Base-by-base conservation (phyloP, 2,888 invertebrate species). In the Rhorus exstirpatorius region DNA sequence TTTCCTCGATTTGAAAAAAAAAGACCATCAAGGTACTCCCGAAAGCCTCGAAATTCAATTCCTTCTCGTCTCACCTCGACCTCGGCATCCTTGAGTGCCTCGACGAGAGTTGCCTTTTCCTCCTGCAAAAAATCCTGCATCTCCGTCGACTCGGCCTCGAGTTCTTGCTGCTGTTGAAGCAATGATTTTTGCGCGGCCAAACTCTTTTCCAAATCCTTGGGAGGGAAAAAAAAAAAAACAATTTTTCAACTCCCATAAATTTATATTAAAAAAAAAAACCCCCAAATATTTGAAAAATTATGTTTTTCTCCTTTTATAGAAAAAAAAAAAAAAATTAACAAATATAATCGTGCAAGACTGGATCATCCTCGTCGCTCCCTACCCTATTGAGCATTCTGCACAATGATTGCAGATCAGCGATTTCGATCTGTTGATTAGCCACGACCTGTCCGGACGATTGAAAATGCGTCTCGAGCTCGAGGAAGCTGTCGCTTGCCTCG, bases 51-150 rank as follows among this genome's bases (percentile, higher is more conserved):
- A 55, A n/a, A 38, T 46, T 17, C 17, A 19, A 49, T 49, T 49
- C 17, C 0, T 72, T 87, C 87, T 38, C 14, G 10, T 38, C 21
- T 67, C 71, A 95, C 94, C 91, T 96, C 96, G 0, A 93, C 91
- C 93, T 98, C 98, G 1, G 96, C 94, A 86, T 98, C 98, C 49
- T 95, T 95, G 53, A 98, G 93, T 0, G 97, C 96, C 89, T 97
- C 97, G 21, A 95, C 95, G 86, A 98, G 94, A 7, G 97, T 96
- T 3, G 95, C 95, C 88, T 97, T 97, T 93, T 98, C 98, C 8
- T 97, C 96, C 87, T 97, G 97, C 83, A 98, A 94, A 92, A 98
- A 98, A 90, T 98, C 97, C 91, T 97, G 97, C 93, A 98, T 94
- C 93, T 98, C 98, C 1, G 94, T 94, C 31, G 97, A 96, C 91